Evolutionary conservation across 1,140 invertebrate genomes (phyloP).

Genomic region (Trigoniulus corallinus): DNA sequence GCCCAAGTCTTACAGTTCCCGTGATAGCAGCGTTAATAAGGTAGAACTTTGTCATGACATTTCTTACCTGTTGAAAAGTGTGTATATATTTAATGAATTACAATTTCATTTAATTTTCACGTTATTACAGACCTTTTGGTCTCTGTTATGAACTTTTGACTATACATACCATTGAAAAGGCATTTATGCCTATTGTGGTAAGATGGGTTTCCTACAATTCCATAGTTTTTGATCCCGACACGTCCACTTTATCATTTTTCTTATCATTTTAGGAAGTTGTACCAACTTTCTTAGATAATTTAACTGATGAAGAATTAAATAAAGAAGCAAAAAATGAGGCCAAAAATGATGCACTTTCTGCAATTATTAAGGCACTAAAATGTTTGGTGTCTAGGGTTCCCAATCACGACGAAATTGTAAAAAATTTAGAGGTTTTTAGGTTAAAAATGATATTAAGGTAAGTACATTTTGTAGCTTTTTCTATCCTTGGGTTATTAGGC

Average conservation of each 20-base stretch:
- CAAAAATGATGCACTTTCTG: constrained; percentile 79
- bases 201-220: constrained; percentile 32
- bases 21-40: constrained; percentile 63
- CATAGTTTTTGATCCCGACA: background rate
- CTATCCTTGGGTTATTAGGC: background rate
- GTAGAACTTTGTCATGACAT: constrained; percentile 16
- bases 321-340: constrained; percentile 91
- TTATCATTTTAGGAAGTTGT: constrained; percentile 64
- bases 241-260: background rate
- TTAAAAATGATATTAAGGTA: constrained; percentile 83
- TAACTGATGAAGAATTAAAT: constrained; percentile 94
- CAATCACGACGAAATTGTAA: constrained; percentile 64
- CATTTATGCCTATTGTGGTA: constrained; percentile 82
- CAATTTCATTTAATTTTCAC: background rate
- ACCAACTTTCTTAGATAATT: constrained; percentile 72
- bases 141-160: constrained; percentile 83
- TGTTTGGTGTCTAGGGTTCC: constrained; percentile 61
- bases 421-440: constrained; percentile 84
- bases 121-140: constrained; percentile 59
- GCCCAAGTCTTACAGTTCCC: constrained; percentile 51
- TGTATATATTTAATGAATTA: background rate
- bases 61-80: constrained; percentile 3
- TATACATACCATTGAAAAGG: constrained; percentile 73
- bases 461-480: background rate
- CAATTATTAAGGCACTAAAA: constrained; percentile 76